phyloP scores from a whole-genome alignment of 2,888 invertebrate species.

The Agriopis marginaria region DNA sequence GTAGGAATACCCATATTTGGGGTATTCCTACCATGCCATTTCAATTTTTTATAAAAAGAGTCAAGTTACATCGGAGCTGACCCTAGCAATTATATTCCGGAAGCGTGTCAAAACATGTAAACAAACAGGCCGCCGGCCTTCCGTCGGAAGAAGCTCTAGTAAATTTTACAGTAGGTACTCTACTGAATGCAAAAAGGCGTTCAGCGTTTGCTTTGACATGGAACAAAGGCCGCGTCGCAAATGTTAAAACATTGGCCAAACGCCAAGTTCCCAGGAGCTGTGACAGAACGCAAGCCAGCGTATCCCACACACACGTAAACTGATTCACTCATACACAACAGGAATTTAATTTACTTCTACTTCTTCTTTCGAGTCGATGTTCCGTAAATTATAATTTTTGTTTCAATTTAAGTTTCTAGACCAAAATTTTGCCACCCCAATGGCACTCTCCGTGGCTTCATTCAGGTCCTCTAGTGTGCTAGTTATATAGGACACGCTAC shows the following conservation, averaged over 20 bases:
- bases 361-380: too few species aligned
- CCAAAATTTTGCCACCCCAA: too few species aligned
- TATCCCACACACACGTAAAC: not conserved
- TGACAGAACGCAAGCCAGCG: slow-evolving; percentile 31
- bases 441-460: too few species aligned
- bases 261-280: slow-evolving; percentile 62
- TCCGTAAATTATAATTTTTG: too few species aligned
- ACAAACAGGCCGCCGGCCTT: slow-evolving; percentile 48
- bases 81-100: slow-evolving; percentile 34
- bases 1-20: not conserved
- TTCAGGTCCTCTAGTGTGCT: too few species aligned
- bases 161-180: slow-evolving; percentile 56
- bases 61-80: slow-evolving; percentile 7
- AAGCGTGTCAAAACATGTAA: slow-evolving; percentile 48
- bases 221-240: slow-evolving; percentile 61
- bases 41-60: not conserved
- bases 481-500: too few species aligned
- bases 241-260: slow-evolving; percentile 67
- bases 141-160: slow-evolving; percentile 58
- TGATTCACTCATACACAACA: slow-evolving; percentile 17
- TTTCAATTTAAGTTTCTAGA: too few species aligned
- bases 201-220: slow-evolving; percentile 66
- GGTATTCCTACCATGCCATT: not conserved
- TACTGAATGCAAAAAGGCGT: slow-evolving; percentile 66
- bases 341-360: slow-evolving; percentile 4